Evolutionary conservation across 2,113 vertebrate species (phyloP), one percentile per base, ranked within the genome.

Genomic region (Vicugna pacos): DNA sequence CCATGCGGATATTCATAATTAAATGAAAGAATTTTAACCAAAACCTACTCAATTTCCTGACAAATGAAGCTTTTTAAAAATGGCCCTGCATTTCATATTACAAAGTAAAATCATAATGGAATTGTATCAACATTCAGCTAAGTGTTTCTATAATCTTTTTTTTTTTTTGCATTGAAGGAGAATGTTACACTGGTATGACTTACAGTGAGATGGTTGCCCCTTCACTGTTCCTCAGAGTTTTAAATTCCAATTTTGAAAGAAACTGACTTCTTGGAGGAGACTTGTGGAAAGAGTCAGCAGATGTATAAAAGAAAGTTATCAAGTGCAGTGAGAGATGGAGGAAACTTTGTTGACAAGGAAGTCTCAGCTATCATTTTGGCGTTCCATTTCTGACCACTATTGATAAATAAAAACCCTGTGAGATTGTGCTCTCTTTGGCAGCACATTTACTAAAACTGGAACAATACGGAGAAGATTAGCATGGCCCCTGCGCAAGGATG

Each of bases 1-100:
- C 46, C 65, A 35, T 19, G 50, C 42, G 75, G 15, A 73, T 93
- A 69, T 73, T 95, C n/a, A 32, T 30, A 15, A 42, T 15, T 81
- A 42, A 85, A 76, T 79, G 48, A 46, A 93, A 87, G 20, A 73
- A 77, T 70, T 94, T 83, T 38, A 91, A 85, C 67, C 17, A 64
- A 94, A 91, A n/a, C n/a, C 54, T 50, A 6, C 17, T 77, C 19
- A 12, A 13, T 32, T 85, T 85, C 26, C 50, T 56, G 67, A 88
- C 30, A 70, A 79, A 15, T 30, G 86, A 32, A 86, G 15, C 32
- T 82, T 81, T 94, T 69, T 3, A 13, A 70, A 80, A 56, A 58
- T 4, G 17, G 16, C 42, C 82, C 60, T 17, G 4, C 1, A 11
- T 67, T 93, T 94, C 26, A 58, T 24, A 30, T 52, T 56, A 70